These are phyloP conservation scores for Protophormia terraenovae DNA, from an alignment of 2,888 invertebrate genomes.

Conservation along the genomic window DNA sequence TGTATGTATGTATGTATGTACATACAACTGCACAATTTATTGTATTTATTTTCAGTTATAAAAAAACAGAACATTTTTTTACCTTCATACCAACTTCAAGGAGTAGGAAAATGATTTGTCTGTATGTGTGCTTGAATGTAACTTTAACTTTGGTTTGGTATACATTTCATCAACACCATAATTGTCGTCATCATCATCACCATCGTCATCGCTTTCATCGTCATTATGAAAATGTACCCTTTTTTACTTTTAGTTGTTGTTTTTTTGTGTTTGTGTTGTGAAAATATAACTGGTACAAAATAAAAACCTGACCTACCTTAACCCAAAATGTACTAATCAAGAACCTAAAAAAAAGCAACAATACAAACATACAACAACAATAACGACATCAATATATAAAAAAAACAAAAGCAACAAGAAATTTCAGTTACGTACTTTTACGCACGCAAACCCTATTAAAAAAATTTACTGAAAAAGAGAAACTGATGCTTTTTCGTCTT, in stretches of 20 bases:
- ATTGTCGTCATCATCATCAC: slow-evolving; percentile 32
- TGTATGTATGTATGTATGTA: not conserved
- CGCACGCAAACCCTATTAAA: slow-evolving; percentile 60
- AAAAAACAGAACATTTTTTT: not conserved
- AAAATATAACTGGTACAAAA: slow-evolving; percentile 64
- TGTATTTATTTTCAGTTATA: not conserved
- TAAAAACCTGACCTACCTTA: slow-evolving; percentile 62
- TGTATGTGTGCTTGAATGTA: not conserved
- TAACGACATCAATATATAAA: slow-evolving; percentile 10
- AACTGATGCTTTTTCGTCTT: slow-evolving; percentile 26
- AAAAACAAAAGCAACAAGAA: slow-evolving; percentile 47
- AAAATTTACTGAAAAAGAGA: not conserved
- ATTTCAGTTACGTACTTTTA: slow-evolving; percentile 32
- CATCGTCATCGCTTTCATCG: slow-evolving; percentile 31
- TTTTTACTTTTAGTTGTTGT: slow-evolving; percentile 41
- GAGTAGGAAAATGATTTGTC: not conserved
- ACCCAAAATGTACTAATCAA: slow-evolving; percentile 60
- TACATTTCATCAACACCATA: slow-evolving; percentile 44
- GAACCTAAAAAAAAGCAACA: slow-evolving; percentile 54
- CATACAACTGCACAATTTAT: not conserved
- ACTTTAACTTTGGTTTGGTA: slow-evolving; percentile 19
- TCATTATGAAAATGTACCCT: slow-evolving; percentile 53
- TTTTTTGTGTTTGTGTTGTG: slow-evolving; percentile 25
- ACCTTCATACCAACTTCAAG: not conserved
- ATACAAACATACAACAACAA: slow-evolving; percentile 6